Percentiles rank a stretch among this genome's conserved stretches.
Evolutionary conservation across 2,888 invertebrate species (phyloP).

Genomic region (Dicyrtoma fusca): DNA sequence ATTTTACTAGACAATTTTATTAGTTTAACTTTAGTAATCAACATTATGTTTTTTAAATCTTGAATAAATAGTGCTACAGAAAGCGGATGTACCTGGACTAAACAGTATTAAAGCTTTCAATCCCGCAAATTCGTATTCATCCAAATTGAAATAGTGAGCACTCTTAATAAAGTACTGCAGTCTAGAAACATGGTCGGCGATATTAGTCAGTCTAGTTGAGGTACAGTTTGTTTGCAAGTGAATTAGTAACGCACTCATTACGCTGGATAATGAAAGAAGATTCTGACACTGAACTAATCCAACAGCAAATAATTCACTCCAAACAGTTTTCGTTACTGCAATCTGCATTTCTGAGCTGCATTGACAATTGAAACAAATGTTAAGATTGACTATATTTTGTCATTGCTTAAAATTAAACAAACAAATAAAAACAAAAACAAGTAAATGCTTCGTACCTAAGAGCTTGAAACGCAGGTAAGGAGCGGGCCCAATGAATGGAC

Average conservation of each 20-base stretch:
- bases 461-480: constrained; percentile 78
- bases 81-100: constrained; percentile 77
- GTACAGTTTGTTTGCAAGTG: constrained; percentile 49
- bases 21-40: too few relatives aligned
- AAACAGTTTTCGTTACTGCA: constrained; percentile 45
- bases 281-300: constrained; percentile 55
- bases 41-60: too few relatives aligned
- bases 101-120: constrained; percentile 82
- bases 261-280: constrained; percentile 48
- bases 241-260: constrained; percentile 50
- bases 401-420: not conserved
- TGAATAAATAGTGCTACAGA: too few relatives aligned
- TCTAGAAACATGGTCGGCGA: constrained; percentile 49
- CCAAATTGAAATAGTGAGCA: constrained; percentile 60
- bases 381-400: not conserved
- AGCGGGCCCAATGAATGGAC: constrained; percentile 86
- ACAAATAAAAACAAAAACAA: too few relatives aligned
- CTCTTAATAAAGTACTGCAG: constrained; percentile 49
- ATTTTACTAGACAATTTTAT: too few relatives aligned
- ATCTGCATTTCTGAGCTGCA: constrained; percentile 52
- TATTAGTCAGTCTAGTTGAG: constrained; percentile 43
- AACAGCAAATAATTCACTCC: constrained; percentile 54
- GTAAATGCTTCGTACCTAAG: constrained; percentile 78
- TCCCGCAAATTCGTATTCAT: constrained; percentile 85
- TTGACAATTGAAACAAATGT: not conserved